Percentiles rank a stretch among this genome's conserved stretches.
Evolutionary conservation across 2,888 invertebrate species (phyloP).

Genomic region (Branchipolynoe longqiensis): DNA sequence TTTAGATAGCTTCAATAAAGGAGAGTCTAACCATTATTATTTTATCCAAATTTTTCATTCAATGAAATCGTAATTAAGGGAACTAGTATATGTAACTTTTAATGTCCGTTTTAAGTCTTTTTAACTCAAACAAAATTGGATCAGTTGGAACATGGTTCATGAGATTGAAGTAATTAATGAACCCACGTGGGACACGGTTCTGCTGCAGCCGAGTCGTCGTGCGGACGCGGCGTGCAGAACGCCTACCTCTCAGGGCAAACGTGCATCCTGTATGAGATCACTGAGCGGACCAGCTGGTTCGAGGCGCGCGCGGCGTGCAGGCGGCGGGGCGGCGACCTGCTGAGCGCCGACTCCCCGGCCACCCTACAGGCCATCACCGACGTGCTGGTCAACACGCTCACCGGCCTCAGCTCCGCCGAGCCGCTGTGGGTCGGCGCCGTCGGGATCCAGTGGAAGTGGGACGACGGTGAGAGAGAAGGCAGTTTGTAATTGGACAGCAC

Average conservation of each 20-base stretch:
- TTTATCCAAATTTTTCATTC: too few relatives aligned
- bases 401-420: not conserved
- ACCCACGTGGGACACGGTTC: too few relatives aligned
- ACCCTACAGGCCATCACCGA: not conserved
- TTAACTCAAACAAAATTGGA: too few relatives aligned
- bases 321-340: not conserved
- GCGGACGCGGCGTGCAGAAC: not conserved
- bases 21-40: too few relatives aligned
- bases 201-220: not conserved
- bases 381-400: not conserved
- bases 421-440: constrained; percentile 9
- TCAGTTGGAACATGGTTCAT: too few relatives aligned
- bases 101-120: too few relatives aligned
- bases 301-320: not conserved
- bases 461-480: constrained; percentile 22
- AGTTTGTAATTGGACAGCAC: too few relatives aligned
- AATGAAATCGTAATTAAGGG: too few relatives aligned
- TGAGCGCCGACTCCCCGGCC: not conserved
- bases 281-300: not conserved
- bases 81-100: too few relatives aligned
- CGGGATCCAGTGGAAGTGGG: not conserved
- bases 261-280: not conserved
- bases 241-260: not conserved
- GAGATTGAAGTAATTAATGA: too few relatives aligned
- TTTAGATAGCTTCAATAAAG: too few relatives aligned